Percentiles rank a stretch among this genome's conserved stretches.
Conservation (phyloP, 1,140 invertebrate genomes). For the Hypothenemus hampei region DNA sequence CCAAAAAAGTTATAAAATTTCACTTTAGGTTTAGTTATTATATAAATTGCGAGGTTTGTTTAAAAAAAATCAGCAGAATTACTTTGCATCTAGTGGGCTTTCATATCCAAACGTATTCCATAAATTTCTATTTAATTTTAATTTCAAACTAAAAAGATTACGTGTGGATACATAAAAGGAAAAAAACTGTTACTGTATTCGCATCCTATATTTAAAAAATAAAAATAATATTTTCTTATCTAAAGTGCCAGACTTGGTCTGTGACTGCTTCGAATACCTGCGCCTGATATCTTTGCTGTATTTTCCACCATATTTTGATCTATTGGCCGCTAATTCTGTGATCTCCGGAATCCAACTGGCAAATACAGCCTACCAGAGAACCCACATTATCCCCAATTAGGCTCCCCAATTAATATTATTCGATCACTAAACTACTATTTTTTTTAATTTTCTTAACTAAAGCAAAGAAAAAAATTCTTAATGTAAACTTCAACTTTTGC, state of each 20-base stretch:
- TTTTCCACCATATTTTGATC: constrained; percentile 96
- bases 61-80: no score
- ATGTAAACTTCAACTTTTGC: no score
- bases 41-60: no score
- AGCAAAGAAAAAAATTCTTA: background rate
- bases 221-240: constrained; percentile 8
- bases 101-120: no score
- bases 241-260: constrained; percentile 25
- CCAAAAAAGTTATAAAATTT: no score
- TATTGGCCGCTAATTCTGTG: constrained; percentile 94
- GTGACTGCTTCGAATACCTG: constrained; percentile 66
- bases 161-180: background rate
- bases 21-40: no score
- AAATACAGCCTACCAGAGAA: constrained; percentile 87
- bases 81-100: no score
- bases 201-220: no score
- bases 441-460: constrained; percentile 1
- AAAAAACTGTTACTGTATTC: background rate
- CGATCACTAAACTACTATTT: constrained; percentile 15
- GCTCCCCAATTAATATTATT: constrained; percentile 38
- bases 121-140: no score
- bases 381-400: constrained; percentile 48
- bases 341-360: constrained; percentile 99
- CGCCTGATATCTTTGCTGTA: constrained; percentile 96
- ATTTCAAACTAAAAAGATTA: no score